phyloP scores from a whole-genome alignment of 2,113 vertebrate genomes.

The Catharus minimus region DNA sequence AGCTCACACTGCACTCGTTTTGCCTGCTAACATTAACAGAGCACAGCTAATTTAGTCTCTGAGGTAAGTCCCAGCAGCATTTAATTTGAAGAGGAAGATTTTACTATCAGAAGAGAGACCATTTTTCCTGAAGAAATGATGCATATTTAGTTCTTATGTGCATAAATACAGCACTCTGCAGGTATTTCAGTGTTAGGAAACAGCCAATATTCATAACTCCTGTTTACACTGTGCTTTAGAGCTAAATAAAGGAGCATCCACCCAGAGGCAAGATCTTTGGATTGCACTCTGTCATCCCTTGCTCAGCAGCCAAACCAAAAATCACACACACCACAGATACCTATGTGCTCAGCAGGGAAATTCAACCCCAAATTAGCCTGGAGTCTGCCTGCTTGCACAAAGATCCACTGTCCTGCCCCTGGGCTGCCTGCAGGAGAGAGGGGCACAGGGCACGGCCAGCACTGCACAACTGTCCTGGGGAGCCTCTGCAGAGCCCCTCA shows the following conservation, averaged over 20 bases:
- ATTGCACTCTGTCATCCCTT: background rate
- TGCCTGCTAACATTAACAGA: slow-evolving; percentile 42
- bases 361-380: background rate
- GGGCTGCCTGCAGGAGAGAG: background rate
- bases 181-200: background rate
- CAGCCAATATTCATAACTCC: background rate
- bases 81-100: background rate
- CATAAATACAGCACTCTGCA: background rate
- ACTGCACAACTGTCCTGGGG: fast-evolving
- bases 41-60: slow-evolving; percentile 29
- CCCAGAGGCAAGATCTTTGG: background rate
- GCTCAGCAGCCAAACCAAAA: slow-evolving; percentile 23
- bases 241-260: slow-evolving; percentile 11
- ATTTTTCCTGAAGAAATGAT: slow-evolving; percentile 30
- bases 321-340: background rate
- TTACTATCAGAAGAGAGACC: background rate
- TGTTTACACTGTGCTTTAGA: background rate
- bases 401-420: background rate
- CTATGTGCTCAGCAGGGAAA: background rate
- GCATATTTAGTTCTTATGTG: background rate
- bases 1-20: slow-evolving; percentile 13
- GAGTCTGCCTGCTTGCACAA: background rate
- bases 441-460: background rate
- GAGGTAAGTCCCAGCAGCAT: background rate
- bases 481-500: background rate